Evolutionary conservation across 2,113 vertebrate genomes (phyloP), one percentile per base, ranked within the genome.

Genomic region (Sinocyclocheilus rhinocerous): DNA sequence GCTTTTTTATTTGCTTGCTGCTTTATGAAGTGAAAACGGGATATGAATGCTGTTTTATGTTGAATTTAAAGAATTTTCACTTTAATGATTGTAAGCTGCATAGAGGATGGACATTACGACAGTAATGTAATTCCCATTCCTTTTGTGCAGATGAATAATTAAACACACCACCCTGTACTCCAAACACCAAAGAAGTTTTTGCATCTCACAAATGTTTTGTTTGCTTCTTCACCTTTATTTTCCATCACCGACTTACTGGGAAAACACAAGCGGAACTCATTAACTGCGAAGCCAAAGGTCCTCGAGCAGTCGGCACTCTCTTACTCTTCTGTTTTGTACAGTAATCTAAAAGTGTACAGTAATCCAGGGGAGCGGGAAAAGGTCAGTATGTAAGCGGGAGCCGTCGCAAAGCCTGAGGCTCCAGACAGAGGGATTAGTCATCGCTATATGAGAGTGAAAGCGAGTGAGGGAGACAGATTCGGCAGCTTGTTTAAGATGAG

Each of bases 311-410:
- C 91, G 90, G 89, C 90, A 88, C 84, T 89, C n/a, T 18, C 90
- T 91, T 92, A 91, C 89, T 81, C 87, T 88, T 86, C 90, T 91
- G 90, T 90, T 93, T 92, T 92, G 91, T 93, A 93, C 90, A 92
- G 92, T 93, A 87, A 92, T 93, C 89, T 91, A 89, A 93, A 93
- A 92, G 90, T 81, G 88, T 84, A 87, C 77, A 87, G 78, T 89
- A 85, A 89, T 84, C 82, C 70, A 84, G 45, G 77, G 72, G 48
- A 55, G 33, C 24, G 45, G 90, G 88, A 90, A 94, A 94, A 94
- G 94, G 93, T 95, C 94, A 94, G 92, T 93, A 91, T 93, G 91
- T 91, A 93, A 92, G 93, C 84, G 85, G 85, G 88, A 89, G 89
- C 84, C 36, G 70, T 87, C 45, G 24, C 70, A 87, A 87, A 87